Conservation (phyloP, 2,113 vertebrate species). For the Lepus timidus region DNA sequence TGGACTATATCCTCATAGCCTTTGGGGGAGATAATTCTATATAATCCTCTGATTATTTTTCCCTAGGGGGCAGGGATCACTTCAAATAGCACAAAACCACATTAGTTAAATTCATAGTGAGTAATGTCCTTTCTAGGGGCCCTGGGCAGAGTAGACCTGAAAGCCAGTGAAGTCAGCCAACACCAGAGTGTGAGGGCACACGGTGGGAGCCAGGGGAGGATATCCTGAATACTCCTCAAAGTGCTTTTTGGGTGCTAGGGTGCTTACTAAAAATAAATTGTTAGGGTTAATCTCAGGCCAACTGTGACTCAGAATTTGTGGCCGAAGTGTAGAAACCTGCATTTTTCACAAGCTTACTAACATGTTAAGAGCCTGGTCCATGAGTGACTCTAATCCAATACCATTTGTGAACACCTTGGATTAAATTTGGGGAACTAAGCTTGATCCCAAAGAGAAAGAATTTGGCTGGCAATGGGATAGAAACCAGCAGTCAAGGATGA, state of each 20-base stretch:
- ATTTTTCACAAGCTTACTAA: background rate
- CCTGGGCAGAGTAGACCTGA: background rate
- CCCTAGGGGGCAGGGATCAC: slow-evolving; percentile 55
- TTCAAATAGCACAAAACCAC: slow-evolving; percentile 59
- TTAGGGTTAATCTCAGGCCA: background rate
- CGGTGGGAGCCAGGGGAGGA: background rate
- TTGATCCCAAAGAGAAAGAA: background rate
- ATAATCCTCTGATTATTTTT: slow-evolving; percentile 74
- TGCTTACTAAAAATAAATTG: background rate
- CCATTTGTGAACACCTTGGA: background rate
- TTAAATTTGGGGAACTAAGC: background rate
- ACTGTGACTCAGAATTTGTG: background rate
- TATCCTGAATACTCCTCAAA: background rate
- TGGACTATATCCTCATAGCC: slow-evolving; percentile 43
- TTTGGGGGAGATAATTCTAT: slow-evolving; percentile 72
- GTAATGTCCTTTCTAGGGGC: background rate
- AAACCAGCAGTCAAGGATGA: background rate
- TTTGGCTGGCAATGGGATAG: background rate
- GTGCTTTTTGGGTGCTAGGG: background rate
- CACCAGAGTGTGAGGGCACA: background rate
- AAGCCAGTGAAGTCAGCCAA: background rate
- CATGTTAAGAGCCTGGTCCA: background rate
- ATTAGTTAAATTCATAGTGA: slow-evolving; percentile 52
- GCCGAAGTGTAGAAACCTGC: background rate
- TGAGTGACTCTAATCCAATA: background rate